Percentiles rank a stretch among this genome's conserved stretches.
phyloP scores from a whole-genome alignment of 1,140 invertebrate genomes.

The Harlomillsia oculata region DNA sequence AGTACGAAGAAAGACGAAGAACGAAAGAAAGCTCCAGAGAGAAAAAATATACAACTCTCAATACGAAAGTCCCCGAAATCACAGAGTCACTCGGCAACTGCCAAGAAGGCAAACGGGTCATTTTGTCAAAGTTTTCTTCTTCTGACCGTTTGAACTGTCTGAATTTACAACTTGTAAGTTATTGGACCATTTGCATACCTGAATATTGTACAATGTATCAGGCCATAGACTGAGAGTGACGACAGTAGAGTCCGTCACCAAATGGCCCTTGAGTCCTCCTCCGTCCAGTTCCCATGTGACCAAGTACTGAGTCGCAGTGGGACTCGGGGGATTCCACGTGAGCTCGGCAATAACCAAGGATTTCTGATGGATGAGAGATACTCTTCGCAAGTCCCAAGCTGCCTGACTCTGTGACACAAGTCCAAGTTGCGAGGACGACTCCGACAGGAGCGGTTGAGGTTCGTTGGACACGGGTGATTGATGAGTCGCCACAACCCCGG shows the following conservation, averaged over 20 bases:
- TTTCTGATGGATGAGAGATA: conserved; percentile 37
- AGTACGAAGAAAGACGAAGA: too few species aligned
- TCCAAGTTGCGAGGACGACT: not conserved
- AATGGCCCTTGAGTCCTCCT: conserved; percentile 67
- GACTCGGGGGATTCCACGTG: conserved; percentile 48
- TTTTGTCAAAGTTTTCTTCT: too few species aligned
- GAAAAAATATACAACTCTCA: too few species aligned
- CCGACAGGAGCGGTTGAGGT: not conserved
- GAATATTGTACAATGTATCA: conserved; percentile 66
- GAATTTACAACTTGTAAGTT: too few species aligned
- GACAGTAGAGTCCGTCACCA: conserved; percentile 66
- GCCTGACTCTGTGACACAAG: not conserved
- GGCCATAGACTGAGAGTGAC: conserved; percentile 69
- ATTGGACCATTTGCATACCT: conserved; percentile 46
- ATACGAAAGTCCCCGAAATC: too few species aligned
- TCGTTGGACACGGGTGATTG: not conserved
- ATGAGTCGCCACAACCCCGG: conserved; percentile 37
- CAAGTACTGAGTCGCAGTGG: conserved; percentile 49
- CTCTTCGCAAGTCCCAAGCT: conserved; percentile 30
- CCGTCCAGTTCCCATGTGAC: conserved; percentile 74
- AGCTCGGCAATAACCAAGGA: conserved; percentile 60
- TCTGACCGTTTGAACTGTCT: too few species aligned
- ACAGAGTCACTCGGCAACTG: too few species aligned
- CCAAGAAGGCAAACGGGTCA: too few species aligned
- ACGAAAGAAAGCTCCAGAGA: too few species aligned